Evolutionary conservation across 1,140 invertebrate species (phyloP).

Genomic region (Phymorhynchus buccinoides): DNA sequence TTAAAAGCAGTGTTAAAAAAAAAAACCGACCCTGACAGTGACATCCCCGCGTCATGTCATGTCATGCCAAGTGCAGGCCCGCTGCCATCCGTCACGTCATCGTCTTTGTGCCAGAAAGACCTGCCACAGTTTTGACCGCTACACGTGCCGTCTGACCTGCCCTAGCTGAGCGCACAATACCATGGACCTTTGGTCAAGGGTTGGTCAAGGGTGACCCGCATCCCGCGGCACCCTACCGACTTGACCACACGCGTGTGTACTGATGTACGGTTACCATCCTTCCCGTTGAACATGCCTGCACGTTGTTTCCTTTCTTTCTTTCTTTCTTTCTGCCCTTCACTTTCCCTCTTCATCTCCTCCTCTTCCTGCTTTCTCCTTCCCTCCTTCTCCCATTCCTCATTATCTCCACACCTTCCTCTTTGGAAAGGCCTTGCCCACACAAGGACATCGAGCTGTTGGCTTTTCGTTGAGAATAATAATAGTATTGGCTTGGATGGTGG

Average conservation of each 20-base stretch:
- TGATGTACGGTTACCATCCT: background rate
- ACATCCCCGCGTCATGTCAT: no score
- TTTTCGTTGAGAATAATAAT: no score
- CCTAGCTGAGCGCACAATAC: background rate
- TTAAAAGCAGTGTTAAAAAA: no score
- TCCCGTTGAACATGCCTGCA: background rate
- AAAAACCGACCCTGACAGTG: no score
- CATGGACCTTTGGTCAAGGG: background rate
- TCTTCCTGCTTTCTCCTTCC: background rate
- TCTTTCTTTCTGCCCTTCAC: no score
- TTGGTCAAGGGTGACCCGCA: background rate
- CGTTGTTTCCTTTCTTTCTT: background rate
- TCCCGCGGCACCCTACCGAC: no score
- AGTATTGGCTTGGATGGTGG: background rate
- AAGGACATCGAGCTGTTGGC: background rate
- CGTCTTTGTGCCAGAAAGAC: background rate
- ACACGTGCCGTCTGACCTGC: background rate
- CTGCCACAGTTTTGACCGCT: background rate
- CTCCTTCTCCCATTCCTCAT: background rate
- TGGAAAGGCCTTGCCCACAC: background rate
- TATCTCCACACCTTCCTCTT: background rate
- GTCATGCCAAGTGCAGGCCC: no score
- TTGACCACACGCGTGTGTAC: background rate
- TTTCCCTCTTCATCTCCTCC: no score
- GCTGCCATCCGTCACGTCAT: background rate